phyloP scores from a whole-genome alignment of 2,113 vertebrate species.

The Channa argus region DNA sequence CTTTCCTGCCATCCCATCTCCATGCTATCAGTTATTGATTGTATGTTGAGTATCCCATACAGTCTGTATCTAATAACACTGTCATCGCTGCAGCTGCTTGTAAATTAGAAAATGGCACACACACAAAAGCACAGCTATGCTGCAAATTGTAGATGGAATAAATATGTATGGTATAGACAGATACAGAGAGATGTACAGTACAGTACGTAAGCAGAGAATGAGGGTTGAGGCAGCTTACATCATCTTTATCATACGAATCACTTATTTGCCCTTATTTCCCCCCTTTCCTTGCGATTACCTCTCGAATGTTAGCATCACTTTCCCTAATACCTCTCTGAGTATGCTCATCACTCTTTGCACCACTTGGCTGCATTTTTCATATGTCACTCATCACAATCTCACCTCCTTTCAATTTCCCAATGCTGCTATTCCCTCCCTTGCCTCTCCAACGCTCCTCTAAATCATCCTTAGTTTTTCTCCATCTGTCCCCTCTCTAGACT shows the following conservation, averaged over 20 bases:
- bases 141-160: conserved; percentile 25
- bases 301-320: conserved; percentile 24
- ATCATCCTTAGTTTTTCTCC: conserved; percentile 56
- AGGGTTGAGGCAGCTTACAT: conserved; percentile 15
- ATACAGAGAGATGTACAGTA: conserved; percentile 1
- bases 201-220: too few species aligned
- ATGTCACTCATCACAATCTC: conserved; percentile 46
- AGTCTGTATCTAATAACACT: conserved; percentile 62
- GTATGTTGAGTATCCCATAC: conserved; percentile 59
- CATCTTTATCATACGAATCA: conserved; percentile 17
- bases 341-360: conserved; percentile 30
- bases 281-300: not conserved
- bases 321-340: conserved; percentile 4
- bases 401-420: conserved; percentile 35
- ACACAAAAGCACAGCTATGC: conserved; percentile 16
- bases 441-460: conserved; percentile 40
- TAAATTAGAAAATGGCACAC: conserved; percentile 49
- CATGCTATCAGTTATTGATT: conserved; percentile 73
- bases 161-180: conserved; percentile 8
- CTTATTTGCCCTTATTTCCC: not conserved
- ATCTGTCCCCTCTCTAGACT: conserved; percentile 55
- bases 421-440: conserved; percentile 28
- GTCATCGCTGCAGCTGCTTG: conserved; percentile 47
- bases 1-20: conserved; percentile 52
- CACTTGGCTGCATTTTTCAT: conserved; percentile 37